phyloP scores from a whole-genome alignment of 2,888 invertebrate species.

The Drosophila greeni region DNA sequence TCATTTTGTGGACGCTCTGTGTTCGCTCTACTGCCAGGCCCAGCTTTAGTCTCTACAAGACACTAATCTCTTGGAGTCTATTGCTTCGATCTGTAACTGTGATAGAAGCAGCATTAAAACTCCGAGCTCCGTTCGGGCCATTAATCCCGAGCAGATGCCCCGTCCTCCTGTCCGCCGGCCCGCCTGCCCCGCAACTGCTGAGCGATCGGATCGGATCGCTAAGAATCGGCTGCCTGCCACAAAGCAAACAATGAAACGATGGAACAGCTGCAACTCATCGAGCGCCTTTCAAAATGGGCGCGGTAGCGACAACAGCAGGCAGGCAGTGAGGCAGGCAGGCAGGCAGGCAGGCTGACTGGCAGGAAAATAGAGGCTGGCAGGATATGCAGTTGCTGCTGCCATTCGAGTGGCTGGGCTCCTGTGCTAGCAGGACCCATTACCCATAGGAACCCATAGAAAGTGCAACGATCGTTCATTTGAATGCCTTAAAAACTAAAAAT shows the following conservation, averaged over 20 bases:
- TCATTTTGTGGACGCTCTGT: conserved; percentile 11
- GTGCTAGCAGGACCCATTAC: conserved; percentile 30
- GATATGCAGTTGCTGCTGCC: conserved; percentile 55
- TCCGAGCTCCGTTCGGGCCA: conserved; percentile 19
- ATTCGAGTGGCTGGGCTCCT: conserved; percentile 20
- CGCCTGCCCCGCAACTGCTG: conserved; percentile 25
- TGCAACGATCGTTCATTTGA: conserved; percentile 56
- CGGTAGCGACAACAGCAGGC: conserved; percentile 41
- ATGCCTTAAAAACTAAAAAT: conserved; percentile 29
- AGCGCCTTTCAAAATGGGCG: conserved; percentile 62
- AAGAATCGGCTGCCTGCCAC: conserved; percentile 41
- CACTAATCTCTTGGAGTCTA: conserved; percentile 6
- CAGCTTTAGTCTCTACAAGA: conserved; percentile 1
- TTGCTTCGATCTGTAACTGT: conserved; percentile 51
- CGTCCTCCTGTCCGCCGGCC: neutral
- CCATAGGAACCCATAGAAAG: conserved; percentile 47
- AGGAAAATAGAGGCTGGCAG: conserved; percentile 55
- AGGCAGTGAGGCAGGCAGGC: conserved; percentile 11
- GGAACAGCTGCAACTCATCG: conserved; percentile 67
- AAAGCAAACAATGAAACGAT: conserved; percentile 45
- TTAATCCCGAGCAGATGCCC: conserved; percentile 42
- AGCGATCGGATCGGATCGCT: conserved; percentile 21
- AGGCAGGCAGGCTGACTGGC: conserved; percentile 29
- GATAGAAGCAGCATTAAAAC: conserved; percentile 34
- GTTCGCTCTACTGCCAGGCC: neutral